phyloP scores from a whole-genome alignment of 1,140 invertebrate species.

The Zaprionus inermis region DNA sequence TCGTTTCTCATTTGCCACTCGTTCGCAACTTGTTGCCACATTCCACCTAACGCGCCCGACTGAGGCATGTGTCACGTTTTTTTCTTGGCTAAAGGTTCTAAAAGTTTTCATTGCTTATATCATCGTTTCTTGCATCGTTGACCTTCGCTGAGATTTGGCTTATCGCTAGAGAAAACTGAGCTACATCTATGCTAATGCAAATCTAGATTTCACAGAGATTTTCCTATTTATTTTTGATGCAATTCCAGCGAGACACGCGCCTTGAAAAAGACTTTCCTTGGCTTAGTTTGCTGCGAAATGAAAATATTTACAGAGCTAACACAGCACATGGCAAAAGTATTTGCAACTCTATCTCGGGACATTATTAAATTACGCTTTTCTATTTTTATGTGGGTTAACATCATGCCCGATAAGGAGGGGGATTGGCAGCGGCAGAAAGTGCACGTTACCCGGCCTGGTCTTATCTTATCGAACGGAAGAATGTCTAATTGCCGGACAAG shows the following conservation, averaged over 20 bases:
- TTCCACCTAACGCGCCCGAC: constrained; percentile 3
- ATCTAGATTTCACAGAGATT: too few species aligned
- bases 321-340: constrained; percentile 3
- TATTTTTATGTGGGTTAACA: constrained; percentile 76
- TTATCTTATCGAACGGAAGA: constrained; percentile 77
- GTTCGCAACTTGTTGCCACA: constrained; percentile 73
- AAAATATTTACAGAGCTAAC: constrained; percentile 55
- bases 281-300: constrained; percentile 41
- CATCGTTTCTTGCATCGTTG: constrained; percentile 31
- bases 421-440: too few species aligned
- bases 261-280: background rate
- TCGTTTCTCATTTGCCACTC: constrained; percentile 30
- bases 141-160: constrained; percentile 44
- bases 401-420: constrained; percentile 41
- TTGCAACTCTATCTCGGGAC: constrained; percentile 45
- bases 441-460: constrained; percentile 6
- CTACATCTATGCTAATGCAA: background rate
- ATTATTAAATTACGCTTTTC: constrained; percentile 73
- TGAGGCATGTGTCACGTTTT: constrained; percentile 65
- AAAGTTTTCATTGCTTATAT: constrained; percentile 31
- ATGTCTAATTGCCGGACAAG: constrained; percentile 58
- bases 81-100: constrained; percentile 38
- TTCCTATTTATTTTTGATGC: background rate
- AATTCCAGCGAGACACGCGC: background rate
- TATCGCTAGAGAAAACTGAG: background rate